Base-by-base conservation (phyloP, 1,140 invertebrate species). In the Aphaenogaster ashmeadi region DNA sequence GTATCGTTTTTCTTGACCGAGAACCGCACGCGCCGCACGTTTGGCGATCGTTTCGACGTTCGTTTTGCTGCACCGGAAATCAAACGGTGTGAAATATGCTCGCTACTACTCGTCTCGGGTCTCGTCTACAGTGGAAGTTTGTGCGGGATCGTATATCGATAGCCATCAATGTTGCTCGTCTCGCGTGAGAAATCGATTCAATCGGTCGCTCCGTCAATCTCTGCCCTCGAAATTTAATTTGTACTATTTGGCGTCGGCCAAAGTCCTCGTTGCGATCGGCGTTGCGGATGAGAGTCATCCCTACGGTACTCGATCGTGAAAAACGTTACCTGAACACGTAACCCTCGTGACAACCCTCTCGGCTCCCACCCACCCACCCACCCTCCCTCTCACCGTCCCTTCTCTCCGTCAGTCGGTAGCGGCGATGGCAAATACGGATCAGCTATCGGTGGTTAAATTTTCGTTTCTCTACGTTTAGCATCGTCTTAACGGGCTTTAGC, bases 381-480 rank as follows among this genome's bases (percentile, higher is more conserved):
- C 44, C 11, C 33, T 52, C n/a, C 13, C 13, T 8, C 21, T 11
- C 4, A 1, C 54, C 38, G n/a, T 38, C 38, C 38, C 6, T 9
- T 21, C 50, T 13, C 18, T 38, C 41, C 13, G 38, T 87, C 71
- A 77, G 81, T 85, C 75, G 87, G 85, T 91, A 93, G 90, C 91
- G 93, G 89, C 90, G 91, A 95, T 94, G 93, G 93, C 92, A 94
- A 94, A 93, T 94, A 94, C 92, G 91, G 93, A 92, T 94, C 92
- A 94, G 91, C 94, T 94, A 95, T 95, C 94, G 94, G 94, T 94
- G 93, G 93, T 94, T 94, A 94, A 94, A 94, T 94, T 95, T 90
- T 94, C 92, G 92, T 93, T 92, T 91, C 84, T 94, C 94, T 94
- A 94, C 93, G 91, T 93, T 88, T 94, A 91, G 90, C 88, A 91